Conservation (phyloP, 92 coral and sea anemone species). For the Blastomussa wellsi region DNA sequence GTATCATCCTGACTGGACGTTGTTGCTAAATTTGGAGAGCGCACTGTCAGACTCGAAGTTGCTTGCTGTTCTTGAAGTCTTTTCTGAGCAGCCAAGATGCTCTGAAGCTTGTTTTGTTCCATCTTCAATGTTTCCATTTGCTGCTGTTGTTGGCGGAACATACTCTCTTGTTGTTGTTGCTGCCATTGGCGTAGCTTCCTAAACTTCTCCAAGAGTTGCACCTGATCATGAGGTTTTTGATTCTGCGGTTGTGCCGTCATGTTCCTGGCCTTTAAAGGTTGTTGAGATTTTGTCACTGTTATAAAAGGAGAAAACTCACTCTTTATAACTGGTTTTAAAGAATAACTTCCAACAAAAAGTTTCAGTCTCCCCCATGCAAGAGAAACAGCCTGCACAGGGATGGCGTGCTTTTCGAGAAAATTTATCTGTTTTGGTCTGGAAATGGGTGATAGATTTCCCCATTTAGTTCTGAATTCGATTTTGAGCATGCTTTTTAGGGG, state of each 20-base stretch:
- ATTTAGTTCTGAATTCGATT: too few species aligned
- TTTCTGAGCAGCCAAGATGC: constrained; percentile 45
- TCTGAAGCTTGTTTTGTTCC: constrained; percentile 66
- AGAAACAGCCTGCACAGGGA: too few species aligned
- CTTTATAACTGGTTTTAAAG: background rate
- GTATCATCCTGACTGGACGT: background rate
- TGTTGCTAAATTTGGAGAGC: constrained; percentile 2
- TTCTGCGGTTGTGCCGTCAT: constrained; percentile 40
- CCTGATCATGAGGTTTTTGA: constrained; percentile 65
- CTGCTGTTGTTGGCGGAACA: constrained; percentile 84
- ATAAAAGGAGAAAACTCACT: background rate
- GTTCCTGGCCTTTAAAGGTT: constrained; percentile 70
- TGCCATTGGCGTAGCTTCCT: constrained; percentile 98
- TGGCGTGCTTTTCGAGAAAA: too few species aligned
- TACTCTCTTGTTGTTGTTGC: constrained; percentile 93
- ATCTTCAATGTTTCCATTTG: constrained; percentile 72
- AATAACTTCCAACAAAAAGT: background rate
- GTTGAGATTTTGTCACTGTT: constrained; percentile 44
- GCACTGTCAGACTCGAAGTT: background rate
- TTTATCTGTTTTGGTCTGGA: background rate
- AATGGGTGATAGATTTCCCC: background rate
- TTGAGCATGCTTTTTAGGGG: too few species aligned
- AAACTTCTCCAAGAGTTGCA: constrained; percentile 82
- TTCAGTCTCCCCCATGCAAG: too few species aligned
- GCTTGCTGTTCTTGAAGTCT: constrained; percentile 34